Percentiles rank a stretch among this genome's conserved stretches.
These are phyloP conservation scores for Chelonoidis abingdonii DNA, from an alignment of 2,113 vertebrate genomes.

Conservation along the genomic window DNA sequence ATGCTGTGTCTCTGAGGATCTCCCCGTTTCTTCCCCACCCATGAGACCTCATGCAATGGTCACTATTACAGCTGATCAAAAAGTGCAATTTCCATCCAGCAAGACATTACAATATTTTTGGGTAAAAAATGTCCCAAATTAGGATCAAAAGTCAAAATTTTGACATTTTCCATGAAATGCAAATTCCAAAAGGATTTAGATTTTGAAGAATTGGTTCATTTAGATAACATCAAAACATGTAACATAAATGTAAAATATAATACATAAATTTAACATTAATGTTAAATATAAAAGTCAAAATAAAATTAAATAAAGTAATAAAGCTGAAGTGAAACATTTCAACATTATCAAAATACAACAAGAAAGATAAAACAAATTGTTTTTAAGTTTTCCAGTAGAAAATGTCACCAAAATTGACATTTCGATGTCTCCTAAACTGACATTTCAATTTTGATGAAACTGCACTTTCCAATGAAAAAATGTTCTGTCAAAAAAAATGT, in stretches of 20 bases:
- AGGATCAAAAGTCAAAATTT: background rate
- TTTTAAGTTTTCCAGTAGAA: background rate
- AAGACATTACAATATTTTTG: background rate
- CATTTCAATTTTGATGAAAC: background rate
- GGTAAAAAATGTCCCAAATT: background rate
- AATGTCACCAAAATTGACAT: background rate
- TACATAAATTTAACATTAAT: background rate
- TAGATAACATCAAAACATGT: background rate
- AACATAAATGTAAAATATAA: background rate
- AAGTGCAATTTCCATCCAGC: background rate
- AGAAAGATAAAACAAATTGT: background rate
- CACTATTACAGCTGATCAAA: background rate
- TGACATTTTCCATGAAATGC: background rate
- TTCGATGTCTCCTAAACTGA: background rate
- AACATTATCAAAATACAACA: background rate
- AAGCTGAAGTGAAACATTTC: background rate
- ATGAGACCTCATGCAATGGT: background rate
- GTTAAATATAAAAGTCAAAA: background rate
- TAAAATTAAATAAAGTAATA: background rate
- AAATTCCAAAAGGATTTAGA: background rate
- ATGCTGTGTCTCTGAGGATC: background rate
- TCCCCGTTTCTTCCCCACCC: background rate
- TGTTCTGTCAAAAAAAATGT: background rate
- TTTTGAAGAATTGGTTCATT: background rate
- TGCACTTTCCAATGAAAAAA: background rate